Base-by-base conservation (phyloP, 1,140 invertebrate species). In the Lordiphosa collinella region DNA sequence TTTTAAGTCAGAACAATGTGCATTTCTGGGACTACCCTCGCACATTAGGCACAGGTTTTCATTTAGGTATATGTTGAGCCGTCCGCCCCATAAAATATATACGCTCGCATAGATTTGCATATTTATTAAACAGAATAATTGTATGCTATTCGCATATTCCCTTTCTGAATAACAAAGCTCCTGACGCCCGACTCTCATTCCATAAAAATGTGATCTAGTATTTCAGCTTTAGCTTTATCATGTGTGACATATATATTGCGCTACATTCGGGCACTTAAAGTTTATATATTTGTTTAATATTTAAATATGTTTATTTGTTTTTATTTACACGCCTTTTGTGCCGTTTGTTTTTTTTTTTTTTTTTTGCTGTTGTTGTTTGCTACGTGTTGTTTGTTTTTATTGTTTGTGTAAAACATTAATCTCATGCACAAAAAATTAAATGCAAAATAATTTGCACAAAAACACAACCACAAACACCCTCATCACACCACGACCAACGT, bases 321-420 rank as follows among this genome's bases (percentile, higher is more conserved):
- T 75, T 78, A 78, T 71, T 70, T 65, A 64, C 47, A 57, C 61
- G 66, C 32, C 36, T 52, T 46, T 43, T 62, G 52, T 66, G 38
- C 9, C 29, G 40, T 61, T 53, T 56, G 38, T 60, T 53, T 56
- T 43, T 53, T 49, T 52, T 47, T 65, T 34, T 65, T 46, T 49
- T 54, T 52, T 41, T 70, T 64, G 56, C 65, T 73, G 65, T 76
- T 68, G 73, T 70, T 73, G 63, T 75, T 75, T 54, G 65, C 73
- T 84, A 72, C 59, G 74, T 87, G 73, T 68, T 66, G 67, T 80
- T 87, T 79, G 73, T 75, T 73, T 80, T 87, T 67, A 76, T 80
- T 71, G 64, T 70, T 87, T 79, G 61, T 82, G 76, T 76, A 58
- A 67, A 62, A 65, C 74, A 87, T 85, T 86, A 78, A 86, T 78